These are phyloP conservation scores for Spilogale gracilis DNA, from an alignment of 2,113 vertebrate genomes.

Conservation along the genomic window DNA sequence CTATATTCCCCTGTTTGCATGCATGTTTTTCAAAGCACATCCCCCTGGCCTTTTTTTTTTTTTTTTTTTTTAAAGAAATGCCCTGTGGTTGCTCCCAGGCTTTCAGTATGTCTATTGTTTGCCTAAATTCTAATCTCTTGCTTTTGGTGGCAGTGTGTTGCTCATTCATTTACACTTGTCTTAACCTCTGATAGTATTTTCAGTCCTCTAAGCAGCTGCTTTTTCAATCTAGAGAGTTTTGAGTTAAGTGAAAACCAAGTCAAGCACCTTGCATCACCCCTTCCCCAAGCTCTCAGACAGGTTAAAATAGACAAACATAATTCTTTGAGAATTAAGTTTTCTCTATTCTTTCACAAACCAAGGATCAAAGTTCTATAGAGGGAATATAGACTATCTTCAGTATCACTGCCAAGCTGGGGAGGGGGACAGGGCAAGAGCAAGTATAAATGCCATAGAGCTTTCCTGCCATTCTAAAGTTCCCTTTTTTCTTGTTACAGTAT, in stretches of 20 bases:
- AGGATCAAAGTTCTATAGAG: neutral
- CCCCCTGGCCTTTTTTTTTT: too few species aligned
- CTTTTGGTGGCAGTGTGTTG: neutral
- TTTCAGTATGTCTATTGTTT: neutral
- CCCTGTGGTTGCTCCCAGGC: neutral
- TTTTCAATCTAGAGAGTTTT: neutral
- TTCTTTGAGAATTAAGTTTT: neutral
- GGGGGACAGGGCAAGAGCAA: neutral
- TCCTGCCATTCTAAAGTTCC: neutral
- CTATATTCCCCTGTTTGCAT: neutral
- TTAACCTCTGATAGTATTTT: neutral
- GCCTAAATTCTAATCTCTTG: neutral
- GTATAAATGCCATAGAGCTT: neutral
- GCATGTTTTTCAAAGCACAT: neutral
- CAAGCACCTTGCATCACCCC: neutral
- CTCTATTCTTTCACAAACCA: neutral
- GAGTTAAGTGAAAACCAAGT: neutral
- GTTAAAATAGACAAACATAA: neutral
- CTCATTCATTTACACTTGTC: neutral
- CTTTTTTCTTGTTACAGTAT: neutral
- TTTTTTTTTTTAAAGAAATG: neutral
- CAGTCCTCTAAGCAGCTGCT: neutral
- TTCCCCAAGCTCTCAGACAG: neutral
- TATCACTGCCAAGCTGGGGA: too few species aligned
- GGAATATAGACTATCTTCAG: neutral